Conservation (phyloP, 2,113 vertebrate genomes). For the Symphodus melops region DNA sequence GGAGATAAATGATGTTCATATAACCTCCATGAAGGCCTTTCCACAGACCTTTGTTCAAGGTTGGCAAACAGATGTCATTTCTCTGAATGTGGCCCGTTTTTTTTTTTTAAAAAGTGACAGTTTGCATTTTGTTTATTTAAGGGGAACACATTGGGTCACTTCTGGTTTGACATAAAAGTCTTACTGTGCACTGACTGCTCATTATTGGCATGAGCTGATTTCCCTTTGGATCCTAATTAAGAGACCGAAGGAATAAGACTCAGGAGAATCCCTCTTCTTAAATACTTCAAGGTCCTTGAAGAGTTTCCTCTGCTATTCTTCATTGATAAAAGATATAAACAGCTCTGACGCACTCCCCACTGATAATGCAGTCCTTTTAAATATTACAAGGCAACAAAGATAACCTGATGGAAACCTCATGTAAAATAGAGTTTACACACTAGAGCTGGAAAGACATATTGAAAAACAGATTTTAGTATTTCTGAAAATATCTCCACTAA, state of each 20-base stretch:
- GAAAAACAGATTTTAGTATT: no score
- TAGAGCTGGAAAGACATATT: background rate
- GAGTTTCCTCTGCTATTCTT: background rate
- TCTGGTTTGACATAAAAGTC: background rate
- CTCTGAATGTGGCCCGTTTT: background rate
- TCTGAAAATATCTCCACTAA: no score
- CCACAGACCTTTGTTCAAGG: constrained; percentile 66
- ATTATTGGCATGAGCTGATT: background rate
- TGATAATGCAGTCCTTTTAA: background rate
- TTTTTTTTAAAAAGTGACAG: constrained; percentile 26
- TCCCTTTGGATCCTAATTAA: constrained; percentile 43
- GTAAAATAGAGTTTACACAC: background rate
- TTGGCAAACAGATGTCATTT: constrained; percentile 29
- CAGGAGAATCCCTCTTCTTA: constrained; percentile 33
- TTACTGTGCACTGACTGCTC: background rate
- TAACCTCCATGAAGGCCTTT: constrained; percentile 46
- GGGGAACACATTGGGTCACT: constrained; percentile 6
- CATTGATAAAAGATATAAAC: background rate
- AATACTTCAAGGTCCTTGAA: constrained; percentile 29
- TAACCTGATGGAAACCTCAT: background rate
- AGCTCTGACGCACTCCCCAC: background rate
- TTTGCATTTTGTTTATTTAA: constrained; percentile 5
- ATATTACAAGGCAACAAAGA: no score
- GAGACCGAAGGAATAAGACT: constrained; percentile 12
- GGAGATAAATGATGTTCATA: constrained; percentile 44